Evolutionary conservation across 2,113 vertebrate genomes (phyloP), one percentile per base, ranked within the genome.

Genomic region (Pterocles orientalis): DNA sequence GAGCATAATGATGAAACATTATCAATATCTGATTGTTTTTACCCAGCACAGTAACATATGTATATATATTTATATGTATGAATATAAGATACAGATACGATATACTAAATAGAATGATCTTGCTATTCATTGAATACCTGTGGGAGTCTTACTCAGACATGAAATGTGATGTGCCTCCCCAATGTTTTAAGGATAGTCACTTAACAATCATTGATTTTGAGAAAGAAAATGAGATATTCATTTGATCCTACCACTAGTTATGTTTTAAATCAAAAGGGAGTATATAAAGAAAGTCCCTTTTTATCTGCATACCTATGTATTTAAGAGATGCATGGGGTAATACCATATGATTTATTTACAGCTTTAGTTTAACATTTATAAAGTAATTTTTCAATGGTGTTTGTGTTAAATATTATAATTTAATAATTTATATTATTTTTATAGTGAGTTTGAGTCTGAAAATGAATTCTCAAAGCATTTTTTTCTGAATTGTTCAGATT

Each of bases 371-470:
- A 97, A 84, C 53, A 87, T 92, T 93, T 94, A 25, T 33, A 87
- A 92, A 82, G 41, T 28, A 86, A 75, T 84, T 96, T 92, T 70
- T 45, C n/a, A 26, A 29, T 82, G 56, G 41, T 53, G 89, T 88
- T 82, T 90, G 10, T 51, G 24, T 91, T 93, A 94, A 92, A 77
- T 79, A 89, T 85, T 92, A 64, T 92, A 72, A 51, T 48, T 92
- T 91, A 96, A 93, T 95, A 53, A 93, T 88, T 96, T 73, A 41
- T 86, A 18, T 43, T 61, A 85, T 64, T 69, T 82, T 84, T 92
- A 10, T 65, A 53, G 64, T 68, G 79, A 65, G n/a, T 64, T 92
- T 94, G 24, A 94, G 39, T 92, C 82, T 91, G 82, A 79, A 80
- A 60, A 90, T 68, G 24, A 91, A 90, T 91, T 95, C 53, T 80